Percentiles rank a stretch among this genome's conserved stretches.
Conservation (phyloP, 2,797 vertebrate species). For the Clarias pachynema region DNA sequence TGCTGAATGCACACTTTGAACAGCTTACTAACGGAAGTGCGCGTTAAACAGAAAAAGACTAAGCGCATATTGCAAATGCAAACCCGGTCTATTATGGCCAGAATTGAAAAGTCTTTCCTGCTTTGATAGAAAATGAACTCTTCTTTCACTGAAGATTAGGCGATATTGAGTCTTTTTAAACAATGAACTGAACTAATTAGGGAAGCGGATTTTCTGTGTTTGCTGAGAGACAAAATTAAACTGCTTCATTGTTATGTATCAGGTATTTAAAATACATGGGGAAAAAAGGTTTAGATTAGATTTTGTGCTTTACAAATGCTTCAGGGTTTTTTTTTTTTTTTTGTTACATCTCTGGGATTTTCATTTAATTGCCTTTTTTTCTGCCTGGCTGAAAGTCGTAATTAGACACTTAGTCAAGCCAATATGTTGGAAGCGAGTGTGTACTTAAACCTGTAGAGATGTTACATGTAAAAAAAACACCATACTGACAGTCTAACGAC, state of each 20-base stretch:
- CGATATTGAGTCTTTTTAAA: not conserved
- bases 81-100: not conserved
- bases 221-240: not conserved
- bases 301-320: not conserved
- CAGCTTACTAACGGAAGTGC: not conserved
- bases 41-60: not conserved
- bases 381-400: not conserved
- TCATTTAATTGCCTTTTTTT: conserved; percentile 6
- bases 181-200: not conserved
- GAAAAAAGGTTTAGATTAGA: not conserved
- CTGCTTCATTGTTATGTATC: not conserved
- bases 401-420: not conserved
- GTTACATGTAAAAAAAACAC: not conserved
- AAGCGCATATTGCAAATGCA: not conserved
- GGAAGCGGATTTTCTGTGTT: not conserved
- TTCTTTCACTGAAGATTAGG: not conserved
- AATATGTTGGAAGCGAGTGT: not conserved
- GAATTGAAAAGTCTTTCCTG: not conserved
- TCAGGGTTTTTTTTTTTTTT: not conserved
- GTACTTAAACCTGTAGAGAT: not conserved
- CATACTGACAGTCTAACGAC: not conserved
- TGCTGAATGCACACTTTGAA: not conserved
- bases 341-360: not conserved
- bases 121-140: not conserved
- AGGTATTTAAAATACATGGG: not conserved